Conservation (phyloP, 2,113 vertebrate species). For the Nannobrachium achirus region DNA sequence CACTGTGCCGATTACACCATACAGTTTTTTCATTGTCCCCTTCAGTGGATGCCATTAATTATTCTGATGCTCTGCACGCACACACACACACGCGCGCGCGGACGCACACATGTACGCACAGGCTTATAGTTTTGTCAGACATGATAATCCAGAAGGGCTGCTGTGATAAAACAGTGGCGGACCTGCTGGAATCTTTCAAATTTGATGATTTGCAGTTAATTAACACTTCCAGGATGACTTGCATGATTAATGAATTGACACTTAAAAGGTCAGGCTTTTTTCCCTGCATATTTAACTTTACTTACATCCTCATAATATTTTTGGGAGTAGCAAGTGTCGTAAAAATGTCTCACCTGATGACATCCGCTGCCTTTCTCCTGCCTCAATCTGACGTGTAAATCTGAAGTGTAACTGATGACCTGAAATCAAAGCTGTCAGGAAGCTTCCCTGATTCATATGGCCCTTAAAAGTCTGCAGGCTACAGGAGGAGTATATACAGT, state of each 20-base stretch:
- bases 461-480: constrained; percentile 55
- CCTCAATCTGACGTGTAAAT: constrained; percentile 65
- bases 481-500: constrained; percentile 13
- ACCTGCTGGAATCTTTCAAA: constrained; percentile 5
- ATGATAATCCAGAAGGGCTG: not conserved
- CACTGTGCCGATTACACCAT: constrained; percentile 33
- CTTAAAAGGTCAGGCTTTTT: constrained; percentile 13
- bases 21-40: constrained; percentile 48
- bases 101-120: not conserved
- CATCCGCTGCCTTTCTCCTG: constrained; percentile 46
- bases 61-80: constrained; percentile 5
- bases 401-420: constrained; percentile 58
- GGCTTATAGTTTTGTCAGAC: not conserved
- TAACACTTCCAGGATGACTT: constrained; percentile 5
- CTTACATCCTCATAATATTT: constrained; percentile 8
- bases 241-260: constrained; percentile 25
- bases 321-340: constrained; percentile 17
- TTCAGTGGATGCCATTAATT: constrained; percentile 27
- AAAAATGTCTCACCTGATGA: constrained; percentile 53
- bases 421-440: constrained; percentile 71
- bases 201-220: constrained; percentile 1
- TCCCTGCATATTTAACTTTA: constrained; percentile 19
- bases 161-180: too few species aligned
- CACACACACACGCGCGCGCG: not conserved
- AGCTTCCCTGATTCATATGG: constrained; percentile 66